phyloP scores from a whole-genome alignment of 2,113 vertebrate species.

The Pelusios castaneus region DNA sequence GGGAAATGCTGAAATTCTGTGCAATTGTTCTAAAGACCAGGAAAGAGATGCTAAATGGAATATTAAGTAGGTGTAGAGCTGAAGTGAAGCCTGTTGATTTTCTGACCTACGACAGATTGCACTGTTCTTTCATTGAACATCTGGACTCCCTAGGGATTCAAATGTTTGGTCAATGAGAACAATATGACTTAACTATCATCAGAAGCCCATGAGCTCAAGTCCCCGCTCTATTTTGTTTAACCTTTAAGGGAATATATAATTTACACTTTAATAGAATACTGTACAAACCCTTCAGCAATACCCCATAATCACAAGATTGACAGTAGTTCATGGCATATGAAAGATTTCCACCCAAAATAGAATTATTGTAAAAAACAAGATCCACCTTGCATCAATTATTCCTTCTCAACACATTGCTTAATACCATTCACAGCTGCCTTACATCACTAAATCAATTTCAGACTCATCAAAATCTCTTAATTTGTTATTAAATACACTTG shows the following conservation, averaged over 20 bases:
- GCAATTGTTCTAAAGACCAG: slow-evolving; percentile 22
- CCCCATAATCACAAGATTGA: not conserved
- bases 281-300: not conserved
- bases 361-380: slow-evolving; percentile 32
- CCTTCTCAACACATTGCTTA: slow-evolving; percentile 5
- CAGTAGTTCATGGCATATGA: not conserved
- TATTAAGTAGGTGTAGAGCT: not conserved
- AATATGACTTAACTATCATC: not conserved
- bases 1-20: not conserved
- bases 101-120: slow-evolving; percentile 11
- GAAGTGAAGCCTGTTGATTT: slow-evolving; percentile 17
- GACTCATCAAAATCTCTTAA: not conserved
- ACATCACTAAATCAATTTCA: slow-evolving; percentile 48
- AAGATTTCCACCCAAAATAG: not conserved
- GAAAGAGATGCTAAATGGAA: not conserved
- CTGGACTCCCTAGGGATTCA: not conserved
- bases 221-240: not conserved
- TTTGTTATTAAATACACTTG: not conserved
- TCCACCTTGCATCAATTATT: slow-evolving; percentile 14
- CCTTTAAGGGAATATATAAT: not conserved
- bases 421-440: not conserved
- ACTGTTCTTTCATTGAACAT: not conserved
- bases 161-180: not conserved
- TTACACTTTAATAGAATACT: not conserved
- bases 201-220: not conserved